Percentiles rank a stretch among this genome's conserved stretches.
Conservation (phyloP, 2,113 vertebrate species). For the Xiphophorus maculatus region DNA sequence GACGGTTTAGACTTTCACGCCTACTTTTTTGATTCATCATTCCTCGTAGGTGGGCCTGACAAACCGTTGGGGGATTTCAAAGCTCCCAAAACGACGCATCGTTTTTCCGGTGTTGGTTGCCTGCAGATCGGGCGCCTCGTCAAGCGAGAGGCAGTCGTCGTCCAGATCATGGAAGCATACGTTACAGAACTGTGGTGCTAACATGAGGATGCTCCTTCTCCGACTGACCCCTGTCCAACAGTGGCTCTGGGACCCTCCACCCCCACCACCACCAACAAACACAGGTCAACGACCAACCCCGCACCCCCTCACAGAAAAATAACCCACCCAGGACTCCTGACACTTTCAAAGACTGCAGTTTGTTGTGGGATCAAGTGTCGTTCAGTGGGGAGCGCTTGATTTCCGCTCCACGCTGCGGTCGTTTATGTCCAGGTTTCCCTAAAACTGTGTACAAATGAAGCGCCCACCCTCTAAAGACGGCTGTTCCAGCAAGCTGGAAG, state of each 20-base stretch:
- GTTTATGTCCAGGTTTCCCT: conserved; percentile 3
- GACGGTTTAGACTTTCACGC: conserved; percentile 26
- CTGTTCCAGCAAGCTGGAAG: background rate
- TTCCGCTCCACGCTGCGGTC: background rate
- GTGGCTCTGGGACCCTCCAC: conserved; percentile 20
- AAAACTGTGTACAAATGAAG: background rate
- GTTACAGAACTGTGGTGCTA: conserved; percentile 21
- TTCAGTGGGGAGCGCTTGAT: conserved; percentile 1
- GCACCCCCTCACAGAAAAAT: background rate
- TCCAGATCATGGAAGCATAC: background rate
- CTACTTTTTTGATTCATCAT: conserved; percentile 33
- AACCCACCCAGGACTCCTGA: conserved; percentile 24
- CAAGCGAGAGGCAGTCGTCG: conserved; percentile 4
- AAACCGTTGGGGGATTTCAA: background rate
- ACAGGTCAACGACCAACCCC: background rate
- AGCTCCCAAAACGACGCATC: background rate
- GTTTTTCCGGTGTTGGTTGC: conserved; percentile 42
- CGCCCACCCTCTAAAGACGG: background rate
- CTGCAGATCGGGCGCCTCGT: conserved; percentile 5
- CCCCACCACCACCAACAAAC: background rate
- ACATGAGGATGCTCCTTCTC: background rate
- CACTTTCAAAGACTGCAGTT: conserved; percentile 4
- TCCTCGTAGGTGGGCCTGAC: conserved; percentile 29
- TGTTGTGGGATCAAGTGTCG: background rate
- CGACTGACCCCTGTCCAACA: conserved; percentile 27